A percentile compares a stretch with the other conserved stretches of the same genome.
Conservation (phyloP, 2,113 vertebrate genomes). For the Paramormyrops kingsleyae region DNA sequence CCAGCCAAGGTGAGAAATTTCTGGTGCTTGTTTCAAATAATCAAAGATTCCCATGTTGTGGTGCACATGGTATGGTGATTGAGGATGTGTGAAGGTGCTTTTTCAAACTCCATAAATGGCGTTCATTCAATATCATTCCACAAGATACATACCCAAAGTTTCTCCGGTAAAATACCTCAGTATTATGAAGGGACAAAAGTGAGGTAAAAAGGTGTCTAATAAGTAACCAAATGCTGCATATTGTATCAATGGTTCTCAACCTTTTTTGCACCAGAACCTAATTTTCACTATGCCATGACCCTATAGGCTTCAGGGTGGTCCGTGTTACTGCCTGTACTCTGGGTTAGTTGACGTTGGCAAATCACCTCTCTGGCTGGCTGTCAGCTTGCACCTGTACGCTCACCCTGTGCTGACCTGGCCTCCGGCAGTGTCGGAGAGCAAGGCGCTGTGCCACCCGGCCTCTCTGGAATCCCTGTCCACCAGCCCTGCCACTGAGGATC, state of each 20-base stretch:
- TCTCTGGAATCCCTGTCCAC: slow-evolving; percentile 78
- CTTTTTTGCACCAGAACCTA: too few relatives aligned
- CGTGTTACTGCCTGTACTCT: slow-evolving; percentile 89
- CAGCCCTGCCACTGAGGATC: too few relatives aligned
- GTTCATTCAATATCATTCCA: background rate
- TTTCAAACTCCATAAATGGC: background rate
- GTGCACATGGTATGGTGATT: background rate
- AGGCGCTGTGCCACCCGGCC: slow-evolving; percentile 73
- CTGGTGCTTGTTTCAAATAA: background rate
- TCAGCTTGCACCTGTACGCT: background rate
- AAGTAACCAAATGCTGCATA: background rate
- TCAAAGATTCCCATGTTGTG: background rate
- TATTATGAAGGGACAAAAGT: background rate
- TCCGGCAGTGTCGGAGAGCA: slow-evolving; percentile 73
- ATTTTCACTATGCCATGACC: slow-evolving; percentile 55
- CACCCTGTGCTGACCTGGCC: background rate
- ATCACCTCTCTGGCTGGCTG: background rate
- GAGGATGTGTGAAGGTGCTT: background rate
- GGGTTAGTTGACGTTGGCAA: slow-evolving; percentile 57
- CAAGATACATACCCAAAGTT: background rate
- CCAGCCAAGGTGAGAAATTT: slow-evolving; percentile 63
- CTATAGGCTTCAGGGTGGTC: slow-evolving; percentile 90
- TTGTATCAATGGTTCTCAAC: too few relatives aligned
- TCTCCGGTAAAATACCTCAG: background rate
- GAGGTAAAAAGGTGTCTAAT: background rate